A percentile compares a stretch with the other conserved stretches of the same genome.
These are phyloP conservation scores for Folsomia manolachei DNA, from an alignment of 2,888 invertebrate genomes.

Conservation along the genomic window DNA sequence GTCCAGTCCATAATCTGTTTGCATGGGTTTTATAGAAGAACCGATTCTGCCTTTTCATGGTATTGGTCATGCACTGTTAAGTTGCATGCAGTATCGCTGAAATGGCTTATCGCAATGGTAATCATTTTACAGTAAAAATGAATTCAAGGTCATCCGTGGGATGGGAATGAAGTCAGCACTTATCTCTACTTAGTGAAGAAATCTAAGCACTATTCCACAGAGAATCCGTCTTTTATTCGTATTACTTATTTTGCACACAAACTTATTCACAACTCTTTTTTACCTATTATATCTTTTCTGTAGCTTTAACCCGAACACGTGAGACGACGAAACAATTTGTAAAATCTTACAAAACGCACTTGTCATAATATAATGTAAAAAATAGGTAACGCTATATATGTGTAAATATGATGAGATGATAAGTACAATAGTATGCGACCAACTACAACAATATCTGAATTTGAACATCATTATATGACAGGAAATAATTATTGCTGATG, in stretches of 20 bases:
- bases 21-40: too few species aligned
- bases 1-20: too few species aligned
- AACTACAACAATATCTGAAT: not conserved
- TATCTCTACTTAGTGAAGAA: too few species aligned
- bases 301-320: not conserved
- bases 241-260: not conserved
- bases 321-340: conserved; percentile 1
- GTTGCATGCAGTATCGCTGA: too few species aligned
- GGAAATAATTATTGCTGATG: conserved; percentile 22
- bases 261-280: not conserved
- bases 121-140: too few species aligned
- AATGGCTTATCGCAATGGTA: too few species aligned
- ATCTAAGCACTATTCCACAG: too few species aligned
- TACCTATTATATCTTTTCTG: too few species aligned
- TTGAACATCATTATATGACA: conserved; percentile 10
- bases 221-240: not conserved
- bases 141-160: too few species aligned
- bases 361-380: conserved; percentile 12
- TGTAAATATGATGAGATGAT: not conserved
- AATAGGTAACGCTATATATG: conserved; percentile 14
- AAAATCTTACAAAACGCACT: conserved; percentile 11
- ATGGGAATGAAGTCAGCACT: too few species aligned
- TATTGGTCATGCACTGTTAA: too few species aligned
- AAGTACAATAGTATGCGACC: not conserved
- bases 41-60: too few species aligned